phyloP scores from a whole-genome alignment of 2,888 invertebrate species.

The Netelia fuscicornis region DNA sequence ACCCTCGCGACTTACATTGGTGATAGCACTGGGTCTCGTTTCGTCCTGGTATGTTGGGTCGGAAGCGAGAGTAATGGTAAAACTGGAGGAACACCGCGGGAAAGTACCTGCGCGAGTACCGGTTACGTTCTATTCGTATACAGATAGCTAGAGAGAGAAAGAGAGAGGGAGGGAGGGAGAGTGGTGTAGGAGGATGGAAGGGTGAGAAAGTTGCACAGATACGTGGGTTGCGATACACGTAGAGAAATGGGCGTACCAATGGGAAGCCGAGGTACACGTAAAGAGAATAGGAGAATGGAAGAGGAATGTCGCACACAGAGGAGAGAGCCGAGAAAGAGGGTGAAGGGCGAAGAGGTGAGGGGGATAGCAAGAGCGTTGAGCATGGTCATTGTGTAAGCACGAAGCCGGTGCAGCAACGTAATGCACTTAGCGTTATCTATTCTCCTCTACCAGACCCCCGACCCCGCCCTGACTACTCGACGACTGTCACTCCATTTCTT shows the following conservation, averaged over 20 bases:
- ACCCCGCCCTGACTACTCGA: constrained; percentile 66
- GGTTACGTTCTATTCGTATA: background rate
- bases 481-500: constrained; percentile 73
- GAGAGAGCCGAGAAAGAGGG: background rate
- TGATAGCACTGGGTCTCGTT: no score
- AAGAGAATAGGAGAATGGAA: background rate
- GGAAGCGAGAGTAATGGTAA: background rate
- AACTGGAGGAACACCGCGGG: constrained; percentile 25
- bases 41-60: background rate
- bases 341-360: constrained; percentile 7
- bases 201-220: background rate
- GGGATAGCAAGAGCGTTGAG: constrained; percentile 42
- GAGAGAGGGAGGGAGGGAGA: constrained; percentile 15
- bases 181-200: background rate
- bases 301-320: background rate
- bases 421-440: constrained; percentile 77
- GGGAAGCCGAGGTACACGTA: background rate
- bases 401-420: constrained; percentile 71
- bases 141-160: constrained; percentile 6
- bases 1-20: no score
- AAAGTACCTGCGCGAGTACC: constrained; percentile 40
- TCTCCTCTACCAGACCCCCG: constrained; percentile 51
- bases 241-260: constrained; percentile 31
- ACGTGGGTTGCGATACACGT: constrained; percentile 13
- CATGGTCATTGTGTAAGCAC: constrained; percentile 72